Percentiles rank a stretch among this genome's conserved stretches.
Conservation (phyloP, 1,140 invertebrate species). For the Solenopsis fugax region DNA sequence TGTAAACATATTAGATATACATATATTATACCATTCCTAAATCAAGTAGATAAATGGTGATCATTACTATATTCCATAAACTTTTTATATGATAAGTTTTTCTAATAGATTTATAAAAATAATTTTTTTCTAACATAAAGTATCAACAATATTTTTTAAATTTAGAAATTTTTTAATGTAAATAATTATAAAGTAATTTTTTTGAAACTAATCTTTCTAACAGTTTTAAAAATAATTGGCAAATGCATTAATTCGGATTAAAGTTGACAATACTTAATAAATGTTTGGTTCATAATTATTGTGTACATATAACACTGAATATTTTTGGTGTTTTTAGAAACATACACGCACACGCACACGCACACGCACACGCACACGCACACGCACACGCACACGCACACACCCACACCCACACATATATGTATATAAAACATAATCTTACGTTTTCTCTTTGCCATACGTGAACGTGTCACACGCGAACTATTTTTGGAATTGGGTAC, state of each 20-base stretch:
- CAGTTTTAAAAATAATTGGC: neutral
- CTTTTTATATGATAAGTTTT: neutral
- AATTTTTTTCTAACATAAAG: neutral
- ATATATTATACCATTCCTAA: neutral
- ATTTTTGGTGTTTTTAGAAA: too few relatives aligned
- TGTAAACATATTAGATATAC: neutral
- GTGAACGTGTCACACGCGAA: conserved; percentile 79
- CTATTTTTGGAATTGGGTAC: conserved; percentile 41
- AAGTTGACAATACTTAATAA: neutral
- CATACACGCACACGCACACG: too few relatives aligned
- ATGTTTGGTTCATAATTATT: neutral
- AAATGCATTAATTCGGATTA: neutral
- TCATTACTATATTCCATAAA: neutral
- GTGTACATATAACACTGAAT: too few relatives aligned
- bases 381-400: too few relatives aligned
- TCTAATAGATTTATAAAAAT: neutral
- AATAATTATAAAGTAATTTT: neutral
- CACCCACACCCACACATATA: too few relatives aligned
- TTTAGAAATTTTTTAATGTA: neutral
- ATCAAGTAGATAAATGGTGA: neutral
- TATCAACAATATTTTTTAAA: neutral
- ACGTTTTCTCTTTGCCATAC: conserved; percentile 79
- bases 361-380: too few relatives aligned
- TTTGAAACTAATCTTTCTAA: neutral
- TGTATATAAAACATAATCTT: conserved; percentile 49